Conservation (phyloP, 1,140 invertebrate genomes). For the Bombus turneri region DNA sequence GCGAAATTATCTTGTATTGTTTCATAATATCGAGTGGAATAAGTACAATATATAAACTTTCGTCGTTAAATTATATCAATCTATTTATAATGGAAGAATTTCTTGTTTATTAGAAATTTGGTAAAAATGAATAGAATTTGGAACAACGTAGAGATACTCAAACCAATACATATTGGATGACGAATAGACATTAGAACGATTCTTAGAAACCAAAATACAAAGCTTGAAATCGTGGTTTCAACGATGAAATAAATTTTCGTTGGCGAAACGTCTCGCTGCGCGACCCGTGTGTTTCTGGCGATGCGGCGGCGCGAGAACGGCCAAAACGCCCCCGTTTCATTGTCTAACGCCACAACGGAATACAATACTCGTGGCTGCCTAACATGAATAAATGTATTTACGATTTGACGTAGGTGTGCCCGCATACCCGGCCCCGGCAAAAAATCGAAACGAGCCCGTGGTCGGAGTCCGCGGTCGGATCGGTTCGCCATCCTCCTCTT, state of each 20-base stretch:
- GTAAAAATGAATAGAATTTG: neutral
- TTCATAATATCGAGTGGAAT: too few relatives aligned
- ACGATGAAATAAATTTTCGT: conserved; percentile 48
- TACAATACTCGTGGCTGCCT: conserved; percentile 70
- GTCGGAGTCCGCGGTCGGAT: conserved; percentile 56
- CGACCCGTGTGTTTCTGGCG: conserved; percentile 16
- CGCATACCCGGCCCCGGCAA: conserved; percentile 59
- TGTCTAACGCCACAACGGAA: conserved; percentile 63
- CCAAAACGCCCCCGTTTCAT: conserved; percentile 69
- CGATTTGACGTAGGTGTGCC: conserved; percentile 72
- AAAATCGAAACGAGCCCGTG: conserved; percentile 63
- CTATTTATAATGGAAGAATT: too few relatives aligned
- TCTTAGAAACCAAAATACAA: neutral
- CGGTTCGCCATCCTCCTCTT: conserved; percentile 8
- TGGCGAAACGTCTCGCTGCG: conserved; percentile 25
- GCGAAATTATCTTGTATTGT: too few relatives aligned
- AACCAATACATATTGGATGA: neutral
- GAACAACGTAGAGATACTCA: neutral
- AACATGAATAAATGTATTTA: conserved; percentile 74
- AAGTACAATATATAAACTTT: too few relatives aligned
- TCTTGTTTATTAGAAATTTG: too few relatives aligned
- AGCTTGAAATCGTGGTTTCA: neutral
- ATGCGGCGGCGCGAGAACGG: conserved; percentile 44
- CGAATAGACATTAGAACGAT: too few relatives aligned
- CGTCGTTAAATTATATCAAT: too few relatives aligned